A percentile compares a stretch with the other conserved stretches of the same genome.
Conservation (phyloP, 2,113 vertebrate species). For the Arothron firmamentum region DNA sequence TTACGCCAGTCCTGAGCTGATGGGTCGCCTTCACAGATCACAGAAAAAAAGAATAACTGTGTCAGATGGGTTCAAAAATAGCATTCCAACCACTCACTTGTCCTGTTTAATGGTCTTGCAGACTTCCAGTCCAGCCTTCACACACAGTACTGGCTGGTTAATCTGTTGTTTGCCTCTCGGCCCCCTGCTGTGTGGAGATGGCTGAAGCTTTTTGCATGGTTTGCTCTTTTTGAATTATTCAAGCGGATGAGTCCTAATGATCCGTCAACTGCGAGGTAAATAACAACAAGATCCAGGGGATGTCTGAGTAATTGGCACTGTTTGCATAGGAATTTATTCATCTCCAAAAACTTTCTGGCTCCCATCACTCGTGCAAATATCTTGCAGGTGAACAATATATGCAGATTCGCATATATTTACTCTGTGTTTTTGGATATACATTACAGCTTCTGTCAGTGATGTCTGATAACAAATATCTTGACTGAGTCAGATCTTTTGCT, state of each 20-base stretch:
- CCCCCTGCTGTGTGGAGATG: conserved; percentile 48
- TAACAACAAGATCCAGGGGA: conserved; percentile 34
- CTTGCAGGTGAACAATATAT: not conserved
- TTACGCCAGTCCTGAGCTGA: not conserved
- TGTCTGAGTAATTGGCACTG: not conserved
- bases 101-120: not conserved
- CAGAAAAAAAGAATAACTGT: no score
- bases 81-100: no score
- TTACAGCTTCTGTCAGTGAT: not conserved
- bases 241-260: conserved; percentile 64
- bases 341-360: not conserved
- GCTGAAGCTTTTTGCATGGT: conserved; percentile 11
- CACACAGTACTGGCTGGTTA: conserved; percentile 19
- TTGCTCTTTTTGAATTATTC: conserved; percentile 74
- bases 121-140: conserved; percentile 4
- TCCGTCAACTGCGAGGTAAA: conserved; percentile 33
- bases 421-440: not conserved
- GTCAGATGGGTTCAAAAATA: no score
- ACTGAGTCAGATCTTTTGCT: conserved; percentile 46
- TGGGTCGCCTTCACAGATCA: not conserved
- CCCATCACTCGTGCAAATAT: not conserved
- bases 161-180: conserved; percentile 46
- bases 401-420: not conserved
- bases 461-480: conserved; percentile 32
- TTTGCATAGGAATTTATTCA: not conserved